phyloP scores from a whole-genome alignment of 2,888 invertebrate species.

The Eupeodes luniger region DNA sequence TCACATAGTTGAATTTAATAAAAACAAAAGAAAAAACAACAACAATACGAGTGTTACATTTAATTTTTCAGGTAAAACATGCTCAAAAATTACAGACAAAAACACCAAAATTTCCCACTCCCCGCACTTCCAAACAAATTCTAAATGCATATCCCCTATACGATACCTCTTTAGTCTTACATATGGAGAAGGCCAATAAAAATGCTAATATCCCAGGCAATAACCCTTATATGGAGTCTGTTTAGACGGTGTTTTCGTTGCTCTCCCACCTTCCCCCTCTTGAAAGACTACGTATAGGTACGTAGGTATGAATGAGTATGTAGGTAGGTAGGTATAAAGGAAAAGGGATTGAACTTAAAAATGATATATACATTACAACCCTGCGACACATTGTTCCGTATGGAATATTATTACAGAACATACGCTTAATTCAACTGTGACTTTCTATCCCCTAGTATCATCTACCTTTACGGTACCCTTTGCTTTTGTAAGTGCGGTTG shows the following conservation, averaged over 20 bases:
- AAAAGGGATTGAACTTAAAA: slow-evolving; percentile 63
- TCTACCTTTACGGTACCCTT: not conserved
- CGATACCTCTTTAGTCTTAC: not conserved
- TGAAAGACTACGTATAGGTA: not conserved
- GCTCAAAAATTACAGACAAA: slow-evolving; percentile 55
- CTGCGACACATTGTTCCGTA: slow-evolving; percentile 72
- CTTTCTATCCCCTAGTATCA: not conserved
- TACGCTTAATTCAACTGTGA: slow-evolving; percentile 67
- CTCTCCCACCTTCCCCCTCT: not conserved
- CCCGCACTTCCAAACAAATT: slow-evolving; percentile 21
- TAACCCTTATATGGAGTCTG: slow-evolving; percentile 75
- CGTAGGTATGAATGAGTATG: too few species aligned
- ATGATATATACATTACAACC: slow-evolving; percentile 61
- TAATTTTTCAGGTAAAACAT: slow-evolving; percentile 48
- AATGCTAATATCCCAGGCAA: slow-evolving; percentile 74
- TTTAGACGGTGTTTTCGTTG: slow-evolving; percentile 46
- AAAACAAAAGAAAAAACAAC: slow-evolving; percentile 39
- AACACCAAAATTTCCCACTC: slow-evolving; percentile 19
- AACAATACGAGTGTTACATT: slow-evolving; percentile 56
- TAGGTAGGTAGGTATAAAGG: not conserved
- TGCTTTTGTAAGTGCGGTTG: slow-evolving; percentile 25
- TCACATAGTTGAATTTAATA: slow-evolving; percentile 73
- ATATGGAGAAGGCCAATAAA: slow-evolving; percentile 58
- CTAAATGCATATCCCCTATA: slow-evolving; percentile 32
- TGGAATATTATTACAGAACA: slow-evolving; percentile 65